A percentile compares a stretch with the other conserved stretches of the same genome.
phyloP scores from a whole-genome alignment of 1,140 invertebrate species.

The Drosophila funebris region DNA sequence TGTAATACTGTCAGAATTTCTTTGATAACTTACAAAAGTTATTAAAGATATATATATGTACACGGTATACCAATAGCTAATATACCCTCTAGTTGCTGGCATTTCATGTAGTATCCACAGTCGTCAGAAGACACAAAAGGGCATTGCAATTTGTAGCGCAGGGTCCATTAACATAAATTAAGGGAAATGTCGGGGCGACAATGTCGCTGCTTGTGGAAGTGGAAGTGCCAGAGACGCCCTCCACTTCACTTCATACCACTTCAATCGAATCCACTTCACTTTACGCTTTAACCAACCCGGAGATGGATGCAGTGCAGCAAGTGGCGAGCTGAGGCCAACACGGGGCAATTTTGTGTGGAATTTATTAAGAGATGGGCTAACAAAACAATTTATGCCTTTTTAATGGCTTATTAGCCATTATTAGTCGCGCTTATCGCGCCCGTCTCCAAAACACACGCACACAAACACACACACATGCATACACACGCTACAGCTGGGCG shows the following conservation, averaged over 20 bases:
- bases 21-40: no score
- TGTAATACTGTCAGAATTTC: no score
- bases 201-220: conserved; percentile 25
- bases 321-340: conserved; percentile 31
- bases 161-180: conserved; percentile 80
- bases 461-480: conserved; percentile 9
- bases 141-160: conserved; percentile 75
- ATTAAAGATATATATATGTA: no score
- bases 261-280: background rate
- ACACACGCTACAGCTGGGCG: background rate
- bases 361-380: conserved; percentile 79
- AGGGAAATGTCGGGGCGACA: conserved; percentile 48
- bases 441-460: conserved; percentile 48
- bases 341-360: conserved; percentile 63
- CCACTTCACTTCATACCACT: background rate
- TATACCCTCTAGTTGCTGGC: background rate
- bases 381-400: conserved; percentile 82
- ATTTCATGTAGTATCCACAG: conserved; percentile 14
- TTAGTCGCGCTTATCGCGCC: conserved; percentile 78
- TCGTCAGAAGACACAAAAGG: conserved; percentile 59
- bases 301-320: conserved; percentile 51
- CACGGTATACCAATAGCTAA: no score
- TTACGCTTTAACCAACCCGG: background rate
- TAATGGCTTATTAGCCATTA: conserved; percentile 82
- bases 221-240: conserved; percentile 14